A percentile compares a stretch with the other conserved stretches of the same genome.
These are phyloP conservation scores for Brienomyrus longianalis DNA, from an alignment of 2,113 vertebrate species.

Conservation along the genomic window DNA sequence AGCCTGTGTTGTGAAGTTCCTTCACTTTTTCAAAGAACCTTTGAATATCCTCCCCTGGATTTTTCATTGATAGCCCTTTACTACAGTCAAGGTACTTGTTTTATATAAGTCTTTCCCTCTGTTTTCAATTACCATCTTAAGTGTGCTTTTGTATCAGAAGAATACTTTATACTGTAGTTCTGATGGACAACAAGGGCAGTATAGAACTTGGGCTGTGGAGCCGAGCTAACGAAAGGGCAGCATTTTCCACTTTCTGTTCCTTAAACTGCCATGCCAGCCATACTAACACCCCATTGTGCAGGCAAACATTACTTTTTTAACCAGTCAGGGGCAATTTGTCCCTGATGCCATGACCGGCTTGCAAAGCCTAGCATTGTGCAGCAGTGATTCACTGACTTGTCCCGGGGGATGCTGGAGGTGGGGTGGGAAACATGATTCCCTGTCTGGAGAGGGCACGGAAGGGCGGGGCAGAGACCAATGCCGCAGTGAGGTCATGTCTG, in stretches of 20 bases:
- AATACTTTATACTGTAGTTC: not conserved
- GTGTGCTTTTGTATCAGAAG: not conserved
- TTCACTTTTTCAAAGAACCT: not conserved
- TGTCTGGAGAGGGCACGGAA: not conserved
- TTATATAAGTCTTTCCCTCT: not conserved
- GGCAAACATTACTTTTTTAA: not conserved
- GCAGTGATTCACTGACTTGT: not conserved
- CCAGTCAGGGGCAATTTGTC: not conserved
- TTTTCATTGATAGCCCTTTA: not conserved
- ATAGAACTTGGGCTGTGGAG: not conserved
- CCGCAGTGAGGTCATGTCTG: constrained; percentile 3
- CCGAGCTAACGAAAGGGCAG: not conserved
- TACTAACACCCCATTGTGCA: not conserved
- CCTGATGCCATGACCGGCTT: not conserved
- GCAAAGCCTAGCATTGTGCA: not conserved
- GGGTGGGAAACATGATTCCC: not conserved
- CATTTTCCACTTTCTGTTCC: not conserved
- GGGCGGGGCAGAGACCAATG: not conserved
- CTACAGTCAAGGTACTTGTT: not conserved
- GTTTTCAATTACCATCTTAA: not conserved
- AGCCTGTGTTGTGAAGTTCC: too few species aligned
- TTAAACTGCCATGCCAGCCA: not conserved
- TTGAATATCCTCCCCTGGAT: not conserved
- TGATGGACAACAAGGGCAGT: not conserved
- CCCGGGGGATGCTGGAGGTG: not conserved